These are phyloP conservation scores for Araneus ventricosus DNA, from an alignment of 1,140 invertebrate genomes.

Conservation along the genomic window DNA sequence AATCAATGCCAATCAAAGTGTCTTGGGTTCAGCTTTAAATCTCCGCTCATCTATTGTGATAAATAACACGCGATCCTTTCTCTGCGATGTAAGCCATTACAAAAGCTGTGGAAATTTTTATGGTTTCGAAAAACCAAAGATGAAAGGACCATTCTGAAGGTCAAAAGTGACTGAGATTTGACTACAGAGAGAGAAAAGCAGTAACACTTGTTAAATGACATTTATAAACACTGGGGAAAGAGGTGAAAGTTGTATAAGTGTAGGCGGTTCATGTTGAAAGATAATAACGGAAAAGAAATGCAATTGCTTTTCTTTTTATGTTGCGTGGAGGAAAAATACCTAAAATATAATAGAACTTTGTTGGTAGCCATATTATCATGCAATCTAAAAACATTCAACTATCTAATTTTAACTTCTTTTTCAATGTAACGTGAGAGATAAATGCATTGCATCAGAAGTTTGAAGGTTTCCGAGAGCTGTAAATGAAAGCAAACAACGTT, in stretches of 20 bases:
- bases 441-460: too few relatives aligned
- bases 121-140: background rate
- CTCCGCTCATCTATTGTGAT: background rate
- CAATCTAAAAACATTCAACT: too few relatives aligned
- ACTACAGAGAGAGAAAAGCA: background rate
- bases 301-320: background rate
- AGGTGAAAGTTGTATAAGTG: background rate
- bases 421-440: too few relatives aligned
- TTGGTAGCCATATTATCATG: too few relatives aligned
- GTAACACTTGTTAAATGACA: background rate
- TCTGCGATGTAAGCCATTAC: background rate
- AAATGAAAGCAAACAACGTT: too few relatives aligned
- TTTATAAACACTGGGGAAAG: background rate
- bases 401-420: too few relatives aligned
- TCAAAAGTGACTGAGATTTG: background rate
- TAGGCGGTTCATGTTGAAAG: background rate
- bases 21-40: background rate
- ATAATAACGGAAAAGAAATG: background rate
- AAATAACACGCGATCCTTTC: background rate
- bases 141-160: background rate
- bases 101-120: background rate
- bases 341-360: too few relatives aligned
- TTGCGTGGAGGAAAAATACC: too few relatives aligned
- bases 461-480: too few relatives aligned
- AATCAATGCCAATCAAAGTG: background rate